A percentile compares a stretch with the other conserved stretches of the same genome.
phyloP scores from a whole-genome alignment of 2,113 vertebrate genomes.

The Oenanthe oenanthe region DNA sequence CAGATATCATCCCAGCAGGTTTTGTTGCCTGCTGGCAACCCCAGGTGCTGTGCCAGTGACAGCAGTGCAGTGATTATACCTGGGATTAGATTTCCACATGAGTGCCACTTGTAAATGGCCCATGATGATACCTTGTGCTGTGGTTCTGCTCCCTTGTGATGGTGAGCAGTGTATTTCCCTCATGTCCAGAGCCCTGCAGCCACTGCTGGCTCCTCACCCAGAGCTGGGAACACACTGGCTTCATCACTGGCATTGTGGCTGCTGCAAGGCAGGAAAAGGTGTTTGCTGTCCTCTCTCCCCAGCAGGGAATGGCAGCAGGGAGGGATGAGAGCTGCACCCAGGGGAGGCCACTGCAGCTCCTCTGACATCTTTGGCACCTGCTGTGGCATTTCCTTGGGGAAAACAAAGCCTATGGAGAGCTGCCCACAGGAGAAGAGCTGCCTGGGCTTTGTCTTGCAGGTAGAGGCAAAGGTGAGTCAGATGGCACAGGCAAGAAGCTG shows the following conservation, averaged over 20 bases:
- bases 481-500: neutral
- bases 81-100: neutral
- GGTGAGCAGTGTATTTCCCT: neutral
- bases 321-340: neutral
- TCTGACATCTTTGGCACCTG: neutral
- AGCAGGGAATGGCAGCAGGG: neutral
- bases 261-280: neutral
- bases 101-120: neutral
- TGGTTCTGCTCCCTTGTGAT: neutral
- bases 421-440: neutral
- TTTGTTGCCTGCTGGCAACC: neutral
- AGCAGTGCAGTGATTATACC: neutral
- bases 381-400: neutral
- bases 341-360: neutral
- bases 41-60: neutral
- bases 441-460: neutral
- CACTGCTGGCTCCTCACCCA: neutral
- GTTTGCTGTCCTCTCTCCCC: fast-evolving
- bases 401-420: neutral
- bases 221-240: neutral
- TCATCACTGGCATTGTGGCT: fast-evolving
- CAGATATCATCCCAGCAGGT: neutral
- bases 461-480: neutral
- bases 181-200: neutral
- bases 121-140: neutral